These are phyloP conservation scores for Limnodromus scolopaceus DNA, from an alignment of 2,797 vertebrate species.

Conservation along the genomic window DNA sequence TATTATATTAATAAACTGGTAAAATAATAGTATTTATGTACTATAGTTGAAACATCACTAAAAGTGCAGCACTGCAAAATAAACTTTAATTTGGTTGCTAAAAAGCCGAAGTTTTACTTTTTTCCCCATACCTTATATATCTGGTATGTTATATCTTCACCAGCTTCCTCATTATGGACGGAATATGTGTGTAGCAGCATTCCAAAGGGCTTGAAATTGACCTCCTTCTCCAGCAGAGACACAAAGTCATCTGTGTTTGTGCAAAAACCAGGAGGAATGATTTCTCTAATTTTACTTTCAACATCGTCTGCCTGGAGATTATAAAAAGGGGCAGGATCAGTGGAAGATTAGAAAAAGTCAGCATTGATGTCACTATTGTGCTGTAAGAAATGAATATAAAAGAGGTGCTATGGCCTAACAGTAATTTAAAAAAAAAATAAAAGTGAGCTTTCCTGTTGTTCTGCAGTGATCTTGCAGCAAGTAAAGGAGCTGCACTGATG, in stretches of 20 bases:
- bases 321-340: background rate
- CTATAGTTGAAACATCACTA: background rate
- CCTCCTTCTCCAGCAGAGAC: conserved; percentile 93
- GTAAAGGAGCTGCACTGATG: background rate
- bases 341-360: background rate
- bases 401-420: background rate
- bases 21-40: background rate
- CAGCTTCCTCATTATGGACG: conserved; percentile 90
- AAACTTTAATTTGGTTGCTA: background rate
- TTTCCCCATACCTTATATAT: conserved; percentile 89
- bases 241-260: conserved; percentile 93
- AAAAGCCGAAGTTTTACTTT: background rate
- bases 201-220: conserved; percentile 95
- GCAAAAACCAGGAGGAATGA: conserved; percentile 93
- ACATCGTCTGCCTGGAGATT: conserved; percentile 89
- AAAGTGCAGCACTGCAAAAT: background rate
- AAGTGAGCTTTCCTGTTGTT: background rate
- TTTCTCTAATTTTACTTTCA: conserved; percentile 93
- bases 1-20: background rate
- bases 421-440: background rate
- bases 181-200: conserved; percentile 90
- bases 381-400: background rate
- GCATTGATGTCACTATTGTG: background rate
- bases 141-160: conserved; percentile 90
- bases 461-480: background rate